Conservation (phyloP, 2,888 invertebrate species). For the Apantesis nais region DNA sequence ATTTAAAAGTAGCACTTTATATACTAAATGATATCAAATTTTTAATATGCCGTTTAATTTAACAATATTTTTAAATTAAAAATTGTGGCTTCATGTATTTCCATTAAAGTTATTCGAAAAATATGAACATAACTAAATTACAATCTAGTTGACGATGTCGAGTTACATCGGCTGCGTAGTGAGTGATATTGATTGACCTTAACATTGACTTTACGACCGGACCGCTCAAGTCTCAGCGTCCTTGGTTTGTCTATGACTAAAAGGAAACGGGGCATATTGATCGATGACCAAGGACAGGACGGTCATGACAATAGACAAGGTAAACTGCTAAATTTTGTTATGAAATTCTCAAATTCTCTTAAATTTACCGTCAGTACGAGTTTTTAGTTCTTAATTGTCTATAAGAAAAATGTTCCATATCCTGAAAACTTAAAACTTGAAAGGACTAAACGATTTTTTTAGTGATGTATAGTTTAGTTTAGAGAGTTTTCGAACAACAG, state of each 20-base stretch:
- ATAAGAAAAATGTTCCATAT: too few relatives aligned
- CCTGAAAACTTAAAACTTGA: too few relatives aligned
- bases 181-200: slow-evolving; percentile 18
- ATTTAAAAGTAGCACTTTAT: background rate
- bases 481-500: too few relatives aligned
- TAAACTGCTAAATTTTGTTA: background rate
- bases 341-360: background rate
- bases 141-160: background rate
- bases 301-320: background rate
- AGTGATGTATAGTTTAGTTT: too few relatives aligned
- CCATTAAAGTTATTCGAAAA: background rate
- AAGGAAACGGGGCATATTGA: background rate
- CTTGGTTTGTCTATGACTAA: slow-evolving; percentile 6
- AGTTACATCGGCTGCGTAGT: background rate
- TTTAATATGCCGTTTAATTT: background rate
- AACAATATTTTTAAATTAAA: background rate
- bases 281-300: background rate
- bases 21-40: background rate
- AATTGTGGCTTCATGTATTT: background rate
- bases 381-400: background rate
- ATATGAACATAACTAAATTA: background rate
- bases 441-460: too few relatives aligned
- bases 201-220: background rate
- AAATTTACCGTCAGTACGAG: background rate
- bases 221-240: background rate